A percentile compares a stretch with the other conserved stretches of the same genome.
Conservation (phyloP, 2,888 invertebrate species). For the Epicampocera succincta region DNA sequence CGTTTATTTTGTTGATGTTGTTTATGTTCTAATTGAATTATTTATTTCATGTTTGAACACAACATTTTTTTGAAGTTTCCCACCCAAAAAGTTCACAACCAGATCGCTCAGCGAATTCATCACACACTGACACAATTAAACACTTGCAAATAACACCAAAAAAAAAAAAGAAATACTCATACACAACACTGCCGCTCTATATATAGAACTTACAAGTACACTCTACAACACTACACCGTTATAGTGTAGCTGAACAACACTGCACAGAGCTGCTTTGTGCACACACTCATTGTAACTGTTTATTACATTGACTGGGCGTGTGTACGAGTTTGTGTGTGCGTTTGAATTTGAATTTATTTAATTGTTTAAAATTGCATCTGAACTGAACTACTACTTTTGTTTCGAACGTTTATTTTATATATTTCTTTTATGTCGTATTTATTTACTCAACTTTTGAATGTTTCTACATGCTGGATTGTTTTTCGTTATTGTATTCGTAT, state of each 20-base stretch:
- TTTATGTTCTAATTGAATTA: slow-evolving; percentile 67
- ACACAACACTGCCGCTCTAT: neutral
- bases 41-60: slow-evolving; percentile 64
- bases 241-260: neutral
- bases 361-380: slow-evolving; percentile 57
- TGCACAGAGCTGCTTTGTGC: neutral
- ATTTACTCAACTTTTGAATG: slow-evolving; percentile 42
- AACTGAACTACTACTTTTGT: slow-evolving; percentile 45
- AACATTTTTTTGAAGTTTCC: slow-evolving; percentile 59
- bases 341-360: slow-evolving; percentile 42
- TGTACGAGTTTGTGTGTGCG: neutral
- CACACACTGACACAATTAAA: slow-evolving; percentile 44
- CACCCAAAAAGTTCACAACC: slow-evolving; percentile 61
- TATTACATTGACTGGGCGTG: neutral
- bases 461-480: slow-evolving; percentile 54
- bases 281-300: neutral
- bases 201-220: neutral
- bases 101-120: slow-evolving; percentile 46
- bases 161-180: neutral
- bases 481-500: slow-evolving; percentile 17
- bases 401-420: slow-evolving; percentile 41
- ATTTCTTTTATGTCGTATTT: slow-evolving; percentile 2
- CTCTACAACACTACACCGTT: neutral
- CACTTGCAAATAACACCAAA: slow-evolving; percentile 11
- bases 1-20: slow-evolving; percentile 51